Conservation (phyloP, 64 coral and sea anemone species). For the Actinia equina region DNA sequence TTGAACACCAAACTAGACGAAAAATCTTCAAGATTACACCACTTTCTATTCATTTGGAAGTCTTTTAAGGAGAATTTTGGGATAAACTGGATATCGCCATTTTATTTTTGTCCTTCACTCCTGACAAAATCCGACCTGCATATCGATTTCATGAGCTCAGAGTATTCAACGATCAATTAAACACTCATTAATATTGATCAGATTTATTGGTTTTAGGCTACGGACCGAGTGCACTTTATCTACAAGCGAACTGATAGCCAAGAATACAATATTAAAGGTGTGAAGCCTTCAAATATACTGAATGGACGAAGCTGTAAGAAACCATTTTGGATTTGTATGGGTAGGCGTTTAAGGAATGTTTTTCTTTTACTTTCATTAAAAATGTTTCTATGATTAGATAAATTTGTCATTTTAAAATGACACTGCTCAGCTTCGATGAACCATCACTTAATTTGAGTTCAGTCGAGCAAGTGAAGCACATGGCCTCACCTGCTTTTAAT, state of each 20-base stretch:
- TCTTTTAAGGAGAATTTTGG: not conserved
- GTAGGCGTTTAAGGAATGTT: no score
- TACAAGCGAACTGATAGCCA: not conserved
- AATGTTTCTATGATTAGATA: not conserved
- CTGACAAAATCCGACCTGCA: not conserved
- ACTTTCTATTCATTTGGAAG: not conserved
- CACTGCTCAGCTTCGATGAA: not conserved
- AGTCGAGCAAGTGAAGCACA: not conserved
- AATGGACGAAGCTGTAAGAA: no score
- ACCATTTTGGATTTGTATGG: no score
- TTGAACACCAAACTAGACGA: not conserved
- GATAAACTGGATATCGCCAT: not conserved
- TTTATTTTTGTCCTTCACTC: not conserved
- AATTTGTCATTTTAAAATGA: not conserved
- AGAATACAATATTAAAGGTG: no score
- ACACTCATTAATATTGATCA: not conserved
- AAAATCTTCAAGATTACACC: not conserved
- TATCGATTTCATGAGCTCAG: constrained; percentile 13
- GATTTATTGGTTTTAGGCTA: not conserved
- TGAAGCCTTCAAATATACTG: no score
- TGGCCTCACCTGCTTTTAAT: not conserved
- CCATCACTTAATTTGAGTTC: not conserved
- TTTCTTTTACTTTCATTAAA: not conserved
- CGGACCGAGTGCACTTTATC: not conserved
- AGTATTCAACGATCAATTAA: constrained; percentile 4